These are phyloP conservation scores for Cremastinae sp. DNA, from an alignment of 2,888 invertebrate genomes.

Conservation along the genomic window DNA sequence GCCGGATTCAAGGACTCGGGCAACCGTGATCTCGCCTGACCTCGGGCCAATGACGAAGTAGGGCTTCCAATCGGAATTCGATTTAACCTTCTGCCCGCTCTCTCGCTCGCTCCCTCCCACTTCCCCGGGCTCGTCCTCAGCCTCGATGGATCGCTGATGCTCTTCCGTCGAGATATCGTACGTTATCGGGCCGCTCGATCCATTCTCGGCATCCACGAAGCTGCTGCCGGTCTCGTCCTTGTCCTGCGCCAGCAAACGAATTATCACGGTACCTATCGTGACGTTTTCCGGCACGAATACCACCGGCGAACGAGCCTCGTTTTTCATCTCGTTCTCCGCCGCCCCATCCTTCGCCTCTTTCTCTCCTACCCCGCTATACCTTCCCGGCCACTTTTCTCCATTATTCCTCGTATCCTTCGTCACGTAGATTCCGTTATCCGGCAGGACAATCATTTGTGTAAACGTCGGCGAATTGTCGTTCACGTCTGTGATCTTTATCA, in stretches of 20 bases:
- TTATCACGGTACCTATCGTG: conserved; percentile 85
- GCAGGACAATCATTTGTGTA: conserved; percentile 86
- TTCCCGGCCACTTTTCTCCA: conserved; percentile 3
- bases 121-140: conserved; percentile 16
- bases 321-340: conserved; percentile 51
- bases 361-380: conserved; percentile 38
- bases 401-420: conserved; percentile 81
- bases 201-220: conserved; percentile 82
- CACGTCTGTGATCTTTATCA: conserved; percentile 87
- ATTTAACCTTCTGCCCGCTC: conserved; percentile 43
- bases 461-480: conserved; percentile 91
- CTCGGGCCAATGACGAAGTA: conserved; percentile 89
- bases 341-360: conserved; percentile 40
- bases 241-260: conserved; percentile 88
- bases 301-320: conserved; percentile 82
- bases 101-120: neutral
- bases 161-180: conserved; percentile 84
- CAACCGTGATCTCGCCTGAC: conserved; percentile 88
- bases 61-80: conserved; percentile 82
- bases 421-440: conserved; percentile 86
- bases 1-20: conserved; percentile 87
- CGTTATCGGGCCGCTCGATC: conserved; percentile 81
- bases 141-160: conserved; percentile 45
- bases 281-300: conserved; percentile 88
- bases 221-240: conserved; percentile 81